A percentile compares a stretch with the other conserved stretches of the same genome.
These are phyloP conservation scores for Ormyrus thymus DNA, from an alignment of 2,888 invertebrate species.

Conservation along the genomic window DNA sequence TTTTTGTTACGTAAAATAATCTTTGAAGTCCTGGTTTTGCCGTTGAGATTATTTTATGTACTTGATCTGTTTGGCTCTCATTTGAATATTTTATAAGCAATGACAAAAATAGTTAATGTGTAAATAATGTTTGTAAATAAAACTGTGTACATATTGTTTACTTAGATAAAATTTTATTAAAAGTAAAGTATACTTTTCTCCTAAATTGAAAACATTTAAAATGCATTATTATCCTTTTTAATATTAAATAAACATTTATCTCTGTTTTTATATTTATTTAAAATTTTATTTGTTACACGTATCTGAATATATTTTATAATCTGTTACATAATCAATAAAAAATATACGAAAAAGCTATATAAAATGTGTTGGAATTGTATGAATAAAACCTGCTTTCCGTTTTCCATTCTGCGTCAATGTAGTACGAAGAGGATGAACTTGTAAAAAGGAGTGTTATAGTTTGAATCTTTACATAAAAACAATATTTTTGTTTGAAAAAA, in stretches of 20 bases:
- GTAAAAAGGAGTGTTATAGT: constrained; percentile 13
- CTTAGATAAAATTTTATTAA: constrained; percentile 44
- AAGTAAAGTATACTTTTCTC: constrained; percentile 24
- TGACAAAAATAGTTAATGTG: constrained; percentile 39
- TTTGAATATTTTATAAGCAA: background rate
- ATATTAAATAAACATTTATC: background rate
- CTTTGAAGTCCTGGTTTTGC: too few species aligned
- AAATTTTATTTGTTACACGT: too few species aligned
- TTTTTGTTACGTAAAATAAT: too few species aligned
- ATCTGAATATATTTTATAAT: constrained; percentile 3
- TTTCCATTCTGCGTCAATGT: constrained; percentile 25
- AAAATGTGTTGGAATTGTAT: too few species aligned
- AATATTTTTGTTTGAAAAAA: constrained; percentile 15
- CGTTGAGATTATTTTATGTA: constrained; percentile 6
- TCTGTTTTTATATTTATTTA: background rate
- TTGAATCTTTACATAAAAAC: constrained; percentile 9
- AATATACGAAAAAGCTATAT: background rate
- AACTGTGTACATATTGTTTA: constrained; percentile 46
- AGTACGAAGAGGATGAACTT: constrained; percentile 8
- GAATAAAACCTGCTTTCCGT: too few species aligned
- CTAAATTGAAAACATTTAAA: constrained; percentile 1
- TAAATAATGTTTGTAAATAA: constrained; percentile 54
- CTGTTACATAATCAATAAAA: background rate
- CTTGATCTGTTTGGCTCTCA: background rate
- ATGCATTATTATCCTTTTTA: background rate